These are phyloP conservation scores for Drosophila nigrodunni DNA, from an alignment of 1,140 invertebrate genomes.

Conservation along the genomic window DNA sequence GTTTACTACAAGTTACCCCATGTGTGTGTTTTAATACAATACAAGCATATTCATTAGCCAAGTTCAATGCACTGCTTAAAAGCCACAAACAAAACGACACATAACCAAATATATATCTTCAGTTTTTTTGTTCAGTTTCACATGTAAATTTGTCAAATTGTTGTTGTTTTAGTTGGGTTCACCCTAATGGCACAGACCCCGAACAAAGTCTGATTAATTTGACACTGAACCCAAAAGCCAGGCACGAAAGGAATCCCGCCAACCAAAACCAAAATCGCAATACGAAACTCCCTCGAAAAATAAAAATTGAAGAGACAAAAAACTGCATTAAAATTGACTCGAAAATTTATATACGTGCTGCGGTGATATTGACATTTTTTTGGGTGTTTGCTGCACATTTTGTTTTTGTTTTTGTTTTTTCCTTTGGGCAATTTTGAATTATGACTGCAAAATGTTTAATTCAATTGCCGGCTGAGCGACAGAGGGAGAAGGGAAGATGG, in stretches of 20 bases:
- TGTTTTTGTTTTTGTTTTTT: conserved; percentile 32
- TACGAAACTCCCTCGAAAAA: conserved; percentile 7
- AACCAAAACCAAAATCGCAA: conserved; percentile 6
- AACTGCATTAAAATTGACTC: conserved; percentile 19
- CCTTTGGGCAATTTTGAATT: conserved; percentile 65
- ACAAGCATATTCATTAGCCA: conserved; percentile 64
- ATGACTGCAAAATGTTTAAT: conserved; percentile 64
- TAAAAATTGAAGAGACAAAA: background rate
- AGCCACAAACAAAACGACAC: conserved; percentile 47
- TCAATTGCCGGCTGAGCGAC: conserved; percentile 44
- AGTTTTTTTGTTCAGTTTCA: conserved; percentile 26
- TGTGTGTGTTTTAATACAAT: conserved; percentile 45
- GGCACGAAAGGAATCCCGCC: conserved; percentile 59
- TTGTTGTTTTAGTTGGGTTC: conserved; percentile 29
- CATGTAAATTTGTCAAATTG: conserved; percentile 49
- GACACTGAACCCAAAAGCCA: conserved; percentile 73
- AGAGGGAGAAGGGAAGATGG: background rate
- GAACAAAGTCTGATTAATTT: conserved; percentile 80
- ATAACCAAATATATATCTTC: conserved; percentile 51
- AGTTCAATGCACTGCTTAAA: conserved; percentile 70
- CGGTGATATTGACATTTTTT: conserved; percentile 47
- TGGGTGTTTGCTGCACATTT: conserved; percentile 57
- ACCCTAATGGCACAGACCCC: conserved; percentile 50
- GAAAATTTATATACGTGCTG: conserved; percentile 62
- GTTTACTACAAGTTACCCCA: conserved; percentile 12